A percentile compares a stretch with the other conserved stretches of the same genome.
These are phyloP conservation scores for Subanguina moxae DNA, from an alignment of 1,140 invertebrate genomes.

Conservation along the genomic window DNA sequence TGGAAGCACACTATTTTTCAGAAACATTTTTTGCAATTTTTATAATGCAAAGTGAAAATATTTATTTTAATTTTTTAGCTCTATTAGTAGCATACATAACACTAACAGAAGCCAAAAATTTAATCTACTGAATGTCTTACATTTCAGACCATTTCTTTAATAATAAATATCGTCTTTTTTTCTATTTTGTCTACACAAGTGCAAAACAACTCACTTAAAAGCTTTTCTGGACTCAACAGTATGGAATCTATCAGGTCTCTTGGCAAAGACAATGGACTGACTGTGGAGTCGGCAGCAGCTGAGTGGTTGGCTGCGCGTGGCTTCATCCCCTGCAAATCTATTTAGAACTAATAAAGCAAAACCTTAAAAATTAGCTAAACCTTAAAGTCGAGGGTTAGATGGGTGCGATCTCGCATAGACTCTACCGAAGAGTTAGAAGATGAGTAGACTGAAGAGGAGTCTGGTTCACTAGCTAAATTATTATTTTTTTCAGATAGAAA, in stretches of 20 bases:
- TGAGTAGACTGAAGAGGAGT: background rate
- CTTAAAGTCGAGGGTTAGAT: slow-evolving; percentile 16
- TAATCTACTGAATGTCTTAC: too few species aligned
- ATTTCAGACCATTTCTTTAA: too few species aligned
- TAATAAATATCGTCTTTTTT: too few species aligned
- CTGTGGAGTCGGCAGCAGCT: background rate
- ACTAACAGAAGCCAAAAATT: too few species aligned
- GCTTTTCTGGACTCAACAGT: background rate
- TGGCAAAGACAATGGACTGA: background rate
- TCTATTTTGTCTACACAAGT: too few species aligned
- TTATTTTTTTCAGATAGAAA: background rate
- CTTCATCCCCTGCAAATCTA: background rate
- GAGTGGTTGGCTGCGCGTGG: background rate
- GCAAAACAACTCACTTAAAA: background rate
- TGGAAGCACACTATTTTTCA: too few species aligned
- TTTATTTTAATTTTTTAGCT: too few species aligned
- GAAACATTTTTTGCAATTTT: too few species aligned
- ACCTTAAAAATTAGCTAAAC: too few species aligned
- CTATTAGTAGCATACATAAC: too few species aligned
- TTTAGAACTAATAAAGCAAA: too few species aligned
- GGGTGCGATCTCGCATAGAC: slow-evolving; percentile 14
- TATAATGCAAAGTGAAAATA: too few species aligned
- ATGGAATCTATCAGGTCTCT: slow-evolving; percentile 3
- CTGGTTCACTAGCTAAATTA: slow-evolving; percentile 1
- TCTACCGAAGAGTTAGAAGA: slow-evolving; percentile 15